A percentile compares a stretch with the other conserved stretches of the same genome.
These are phyloP conservation scores for Lycorma delicatula DNA, from an alignment of 1,140 invertebrate species.

Conservation along the genomic window DNA sequence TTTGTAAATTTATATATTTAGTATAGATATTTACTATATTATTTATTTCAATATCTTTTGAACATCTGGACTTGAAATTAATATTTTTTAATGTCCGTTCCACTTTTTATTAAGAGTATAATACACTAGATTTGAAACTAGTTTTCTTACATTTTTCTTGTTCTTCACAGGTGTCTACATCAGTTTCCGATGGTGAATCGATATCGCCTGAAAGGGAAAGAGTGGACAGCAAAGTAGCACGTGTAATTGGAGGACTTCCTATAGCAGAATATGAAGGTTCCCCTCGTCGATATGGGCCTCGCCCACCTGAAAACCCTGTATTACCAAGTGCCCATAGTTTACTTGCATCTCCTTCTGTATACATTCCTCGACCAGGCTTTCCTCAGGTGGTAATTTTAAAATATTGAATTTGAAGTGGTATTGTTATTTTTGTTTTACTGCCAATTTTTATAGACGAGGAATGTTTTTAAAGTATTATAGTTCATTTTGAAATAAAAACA, in stretches of 20 bases:
- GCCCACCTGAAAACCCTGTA: slow-evolving; percentile 40
- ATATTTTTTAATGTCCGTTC: too few species aligned
- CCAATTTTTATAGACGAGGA: too few species aligned
- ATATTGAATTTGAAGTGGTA: background rate
- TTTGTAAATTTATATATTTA: too few species aligned
- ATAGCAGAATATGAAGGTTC: slow-evolving; percentile 89
- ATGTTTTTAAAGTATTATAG: too few species aligned
- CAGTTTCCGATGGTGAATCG: slow-evolving; percentile 44
- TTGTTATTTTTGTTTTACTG: background rate
- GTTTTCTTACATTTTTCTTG: too few species aligned
- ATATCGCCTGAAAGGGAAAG: slow-evolving; percentile 39
- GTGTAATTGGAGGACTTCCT: slow-evolving; percentile 77
- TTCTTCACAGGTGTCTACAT: slow-evolving; percentile 39
- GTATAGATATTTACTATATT: too few species aligned
- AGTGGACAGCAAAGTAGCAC: slow-evolving; percentile 49
- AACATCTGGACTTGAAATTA: too few species aligned
- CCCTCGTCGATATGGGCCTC: slow-evolving; percentile 69
- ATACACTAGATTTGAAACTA: too few species aligned
- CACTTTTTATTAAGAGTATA: too few species aligned
- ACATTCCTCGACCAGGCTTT: slow-evolving; percentile 61
- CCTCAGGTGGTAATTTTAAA: slow-evolving; percentile 40
- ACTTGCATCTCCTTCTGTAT: slow-evolving; percentile 53
- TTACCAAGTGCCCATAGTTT: slow-evolving; percentile 48
- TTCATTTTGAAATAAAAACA: too few species aligned
- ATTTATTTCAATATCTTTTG: too few species aligned